phyloP scores from a whole-genome alignment of 1,140 invertebrate genomes.

The Conopomorpha cramerella region DNA sequence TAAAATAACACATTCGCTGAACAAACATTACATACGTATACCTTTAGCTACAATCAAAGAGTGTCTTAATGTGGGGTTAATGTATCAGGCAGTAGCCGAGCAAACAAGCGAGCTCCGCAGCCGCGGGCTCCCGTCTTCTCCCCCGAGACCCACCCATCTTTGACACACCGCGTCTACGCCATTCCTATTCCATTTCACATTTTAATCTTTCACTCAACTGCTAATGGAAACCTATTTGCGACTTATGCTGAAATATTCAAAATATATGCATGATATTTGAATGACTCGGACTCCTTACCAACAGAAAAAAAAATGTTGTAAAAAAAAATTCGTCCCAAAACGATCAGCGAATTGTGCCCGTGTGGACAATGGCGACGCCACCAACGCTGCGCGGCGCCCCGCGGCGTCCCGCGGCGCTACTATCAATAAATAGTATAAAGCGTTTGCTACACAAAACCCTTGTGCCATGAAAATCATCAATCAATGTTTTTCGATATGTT shows the following conservation, averaged over 20 bases:
- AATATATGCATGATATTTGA: conserved; percentile 54
- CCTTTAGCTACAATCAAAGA: too few species aligned
- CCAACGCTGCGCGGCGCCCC: conserved; percentile 41
- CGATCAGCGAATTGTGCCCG: conserved; percentile 34
- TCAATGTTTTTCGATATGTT: conserved; percentile 50
- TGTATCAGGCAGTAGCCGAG: too few species aligned
- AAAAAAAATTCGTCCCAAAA: conserved; percentile 28
- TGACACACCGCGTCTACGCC: too few species aligned
- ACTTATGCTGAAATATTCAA: conserved; percentile 42
- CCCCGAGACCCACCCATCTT: conserved; percentile 10
- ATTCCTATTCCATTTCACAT: too few species aligned
- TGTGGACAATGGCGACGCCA: conserved; percentile 38
- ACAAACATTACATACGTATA: too few species aligned
- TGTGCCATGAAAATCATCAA: conserved; percentile 34
- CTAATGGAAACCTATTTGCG: conserved; percentile 42
- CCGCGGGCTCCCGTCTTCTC: conserved; percentile 23
- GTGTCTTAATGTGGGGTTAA: too few species aligned
- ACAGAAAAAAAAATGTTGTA: conserved; percentile 9
- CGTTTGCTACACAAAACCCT: conserved; percentile 33
- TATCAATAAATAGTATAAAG: conserved; percentile 47
- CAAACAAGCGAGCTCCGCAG: too few species aligned
- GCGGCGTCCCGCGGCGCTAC: conserved; percentile 28
- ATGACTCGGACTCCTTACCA: conserved; percentile 19
- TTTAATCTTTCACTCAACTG: conserved; percentile 52
- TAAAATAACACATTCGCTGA: too few species aligned